Conservation (phyloP, 2,797 vertebrate species). For the Apogon talboti region DNA sequence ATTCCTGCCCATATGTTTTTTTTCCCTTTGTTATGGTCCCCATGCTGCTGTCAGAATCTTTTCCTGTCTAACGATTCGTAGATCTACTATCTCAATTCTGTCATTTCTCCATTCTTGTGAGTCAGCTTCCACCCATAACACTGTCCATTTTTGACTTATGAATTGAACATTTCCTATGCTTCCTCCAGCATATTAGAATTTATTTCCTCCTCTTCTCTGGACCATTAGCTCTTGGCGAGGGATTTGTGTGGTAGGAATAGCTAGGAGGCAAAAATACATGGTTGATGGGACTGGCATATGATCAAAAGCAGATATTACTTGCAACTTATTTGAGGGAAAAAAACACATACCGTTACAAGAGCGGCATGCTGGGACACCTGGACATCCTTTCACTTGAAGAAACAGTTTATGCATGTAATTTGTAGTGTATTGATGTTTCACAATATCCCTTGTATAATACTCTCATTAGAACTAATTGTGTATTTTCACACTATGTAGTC, state of each 20-base stretch:
- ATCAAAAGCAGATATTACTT: conserved; percentile 27
- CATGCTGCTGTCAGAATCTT: conserved; percentile 6
- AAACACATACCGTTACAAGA: conserved; percentile 8
- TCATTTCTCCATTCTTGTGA: neutral
- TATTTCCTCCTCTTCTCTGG: neutral
- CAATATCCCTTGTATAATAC: neutral
- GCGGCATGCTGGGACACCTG: conserved; percentile 3
- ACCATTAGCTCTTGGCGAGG: conserved; percentile 5
- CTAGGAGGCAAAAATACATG: conserved; percentile 1
- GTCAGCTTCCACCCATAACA: conserved; percentile 1
- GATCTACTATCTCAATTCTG: neutral
- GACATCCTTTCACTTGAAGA: neutral
- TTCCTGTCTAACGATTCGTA: neutral
- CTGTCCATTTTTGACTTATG: conserved; percentile 8
- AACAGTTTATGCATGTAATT: neutral
- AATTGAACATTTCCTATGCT: conserved; percentile 25
- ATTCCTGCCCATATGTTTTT: neutral
- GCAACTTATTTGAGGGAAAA: conserved; percentile 11
- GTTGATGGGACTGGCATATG: conserved; percentile 9
- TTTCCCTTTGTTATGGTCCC: neutral
- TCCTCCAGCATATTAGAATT: conserved; percentile 8
- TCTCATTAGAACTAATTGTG: conserved; percentile 18
- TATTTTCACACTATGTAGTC: neutral
- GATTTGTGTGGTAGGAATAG: conserved; percentile 39
- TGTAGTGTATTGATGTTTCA: neutral